Percentiles rank a stretch among this genome's conserved stretches.
Conservation (phyloP, 2,888 invertebrate species). For the Idaea aversata region DNA sequence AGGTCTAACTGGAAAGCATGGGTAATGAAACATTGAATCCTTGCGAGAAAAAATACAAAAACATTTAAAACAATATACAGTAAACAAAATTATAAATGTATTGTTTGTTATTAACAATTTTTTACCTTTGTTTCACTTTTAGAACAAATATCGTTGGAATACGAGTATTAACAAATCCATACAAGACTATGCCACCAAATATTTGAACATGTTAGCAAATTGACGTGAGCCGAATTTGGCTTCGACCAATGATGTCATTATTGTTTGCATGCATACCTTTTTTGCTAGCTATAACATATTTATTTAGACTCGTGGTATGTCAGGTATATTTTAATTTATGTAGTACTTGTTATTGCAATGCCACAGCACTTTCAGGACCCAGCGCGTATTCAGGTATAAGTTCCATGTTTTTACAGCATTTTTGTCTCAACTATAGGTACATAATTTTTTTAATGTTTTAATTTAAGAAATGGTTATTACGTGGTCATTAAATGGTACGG, state of each 20-base stretch:
- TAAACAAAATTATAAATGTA: too few species aligned
- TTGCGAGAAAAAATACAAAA: too few species aligned
- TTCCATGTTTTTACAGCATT: constrained; percentile 1
- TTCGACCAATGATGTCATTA: background rate
- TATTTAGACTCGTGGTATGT: background rate
- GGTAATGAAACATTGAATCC: too few species aligned
- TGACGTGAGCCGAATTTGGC: background rate
- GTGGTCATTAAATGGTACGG: too few species aligned
- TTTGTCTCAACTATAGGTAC: too few species aligned
- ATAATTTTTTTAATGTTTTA: too few species aligned
- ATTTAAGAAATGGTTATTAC: too few species aligned
- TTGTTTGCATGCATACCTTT: background rate
- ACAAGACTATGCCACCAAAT: background rate
- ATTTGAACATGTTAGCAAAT: background rate
- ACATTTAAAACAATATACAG: too few species aligned
- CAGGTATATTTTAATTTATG: background rate
- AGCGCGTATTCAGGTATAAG: background rate
- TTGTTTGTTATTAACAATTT: too few species aligned
- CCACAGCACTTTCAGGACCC: background rate
- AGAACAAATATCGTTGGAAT: background rate
- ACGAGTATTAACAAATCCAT: background rate
- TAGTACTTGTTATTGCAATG: background rate
- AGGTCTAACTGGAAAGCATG: too few species aligned
- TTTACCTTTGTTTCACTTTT: background rate
- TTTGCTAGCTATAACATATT: background rate